Percentiles rank a stretch among this genome's conserved stretches.
phyloP scores from a whole-genome alignment of 2,888 invertebrate genomes.

The Silvanus unidentatus region DNA sequence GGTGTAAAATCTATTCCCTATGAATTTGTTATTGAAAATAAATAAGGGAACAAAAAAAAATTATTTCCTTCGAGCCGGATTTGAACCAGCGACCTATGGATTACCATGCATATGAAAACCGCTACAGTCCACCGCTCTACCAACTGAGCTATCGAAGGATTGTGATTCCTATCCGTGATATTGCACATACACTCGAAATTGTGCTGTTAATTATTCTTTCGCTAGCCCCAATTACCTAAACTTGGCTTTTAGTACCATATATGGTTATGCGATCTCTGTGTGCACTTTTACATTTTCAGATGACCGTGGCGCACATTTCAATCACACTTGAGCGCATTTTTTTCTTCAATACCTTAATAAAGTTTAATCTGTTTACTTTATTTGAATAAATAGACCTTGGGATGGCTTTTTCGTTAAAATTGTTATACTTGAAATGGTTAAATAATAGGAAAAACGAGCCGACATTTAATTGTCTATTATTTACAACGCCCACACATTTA shows the following conservation, averaged over 20 bases:
- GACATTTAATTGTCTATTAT: too few relatives aligned
- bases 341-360: background rate
- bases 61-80: slow-evolving; percentile 59
- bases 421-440: too few relatives aligned
- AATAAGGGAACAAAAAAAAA: too few relatives aligned
- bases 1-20: too few relatives aligned
- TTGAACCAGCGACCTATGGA: slow-evolving; percentile 63
- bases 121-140: slow-evolving; percentile 42
- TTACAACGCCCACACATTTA: too few relatives aligned
- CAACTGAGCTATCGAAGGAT: slow-evolving; percentile 42
- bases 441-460: too few relatives aligned
- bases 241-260: slow-evolving; percentile 12
- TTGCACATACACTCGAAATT: too few relatives aligned
- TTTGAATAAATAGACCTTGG: background rate
- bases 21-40: too few relatives aligned
- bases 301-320: slow-evolving; percentile 7
- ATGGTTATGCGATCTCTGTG: slow-evolving; percentile 13
- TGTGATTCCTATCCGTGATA: too few relatives aligned
- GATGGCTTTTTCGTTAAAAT: too few relatives aligned
- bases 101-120: slow-evolving; percentile 12
- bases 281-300: slow-evolving; percentile 17
- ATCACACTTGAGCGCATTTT: background rate
- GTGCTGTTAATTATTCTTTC: background rate
- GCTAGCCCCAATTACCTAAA: slow-evolving; percentile 18
- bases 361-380: slow-evolving; percentile 6